phyloP scores from a whole-genome alignment of 2,888 invertebrate species.

The Myathropa florea region DNA sequence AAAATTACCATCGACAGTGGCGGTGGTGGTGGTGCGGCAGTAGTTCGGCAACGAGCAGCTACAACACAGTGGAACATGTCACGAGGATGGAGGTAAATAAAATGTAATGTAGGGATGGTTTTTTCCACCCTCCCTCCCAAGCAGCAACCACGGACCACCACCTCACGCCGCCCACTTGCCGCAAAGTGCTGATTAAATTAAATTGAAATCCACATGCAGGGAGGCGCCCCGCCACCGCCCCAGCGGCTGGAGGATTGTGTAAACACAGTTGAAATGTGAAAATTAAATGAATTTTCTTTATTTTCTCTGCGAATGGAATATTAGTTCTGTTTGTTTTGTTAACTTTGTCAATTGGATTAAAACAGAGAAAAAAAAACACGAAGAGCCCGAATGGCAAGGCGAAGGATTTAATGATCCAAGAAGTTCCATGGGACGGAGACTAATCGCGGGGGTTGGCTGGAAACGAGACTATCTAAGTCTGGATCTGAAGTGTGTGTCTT shows the following conservation, averaged over 20 bases:
- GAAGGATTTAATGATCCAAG: conserved; percentile 35
- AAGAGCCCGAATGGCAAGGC: not conserved
- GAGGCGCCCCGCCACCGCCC: not conserved
- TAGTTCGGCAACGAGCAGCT: not conserved
- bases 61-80: conserved; percentile 43
- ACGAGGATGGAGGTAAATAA: conserved; percentile 62
- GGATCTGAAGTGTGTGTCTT: not conserved
- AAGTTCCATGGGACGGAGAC: not conserved
- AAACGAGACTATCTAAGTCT: not conserved
- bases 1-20: conserved; percentile 64
- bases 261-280: conserved; percentile 48
- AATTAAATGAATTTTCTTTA: conserved; percentile 43
- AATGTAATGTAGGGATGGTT: conserved; percentile 55
- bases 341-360: conserved; percentile 26
- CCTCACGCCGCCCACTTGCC: not conserved
- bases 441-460: not conserved
- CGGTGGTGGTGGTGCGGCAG: not conserved
- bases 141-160: not conserved
- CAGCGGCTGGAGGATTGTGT: conserved; percentile 8
- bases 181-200: conserved; percentile 68
- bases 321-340: conserved; percentile 40
- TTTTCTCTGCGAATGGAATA: conserved; percentile 2
- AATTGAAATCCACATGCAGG: conserved; percentile 49
- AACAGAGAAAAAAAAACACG: not conserved
- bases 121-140: not conserved